These are phyloP conservation scores for Albula goreensis DNA, from an alignment of 2,113 vertebrate species.

Conservation along the genomic window DNA sequence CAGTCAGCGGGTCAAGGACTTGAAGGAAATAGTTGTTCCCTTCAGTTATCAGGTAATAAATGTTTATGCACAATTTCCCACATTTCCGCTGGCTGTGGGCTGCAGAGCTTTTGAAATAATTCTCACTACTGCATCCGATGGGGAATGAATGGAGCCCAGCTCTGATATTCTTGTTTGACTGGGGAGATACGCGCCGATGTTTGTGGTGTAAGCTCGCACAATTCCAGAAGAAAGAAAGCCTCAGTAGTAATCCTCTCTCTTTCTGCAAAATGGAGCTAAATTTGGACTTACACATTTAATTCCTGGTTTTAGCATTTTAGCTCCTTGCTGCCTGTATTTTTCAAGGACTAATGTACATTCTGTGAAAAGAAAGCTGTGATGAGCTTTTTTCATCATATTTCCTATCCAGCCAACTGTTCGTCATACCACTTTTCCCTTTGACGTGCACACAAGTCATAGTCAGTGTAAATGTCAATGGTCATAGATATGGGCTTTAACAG, in stretches of 20 bases:
- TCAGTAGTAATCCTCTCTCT: not conserved
- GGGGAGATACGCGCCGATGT: not conserved
- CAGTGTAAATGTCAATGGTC: too few species aligned
- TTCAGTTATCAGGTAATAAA: conserved; percentile 43
- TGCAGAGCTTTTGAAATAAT: not conserved
- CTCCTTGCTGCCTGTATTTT: not conserved
- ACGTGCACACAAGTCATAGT: too few species aligned
- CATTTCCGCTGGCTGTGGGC: conserved; percentile 1
- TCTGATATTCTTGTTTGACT: not conserved
- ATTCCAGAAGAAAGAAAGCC: not conserved
- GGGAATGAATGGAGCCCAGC: not conserved
- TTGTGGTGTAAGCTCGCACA: not conserved
- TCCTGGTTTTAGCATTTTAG: conserved; percentile 9
- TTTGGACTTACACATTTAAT: conserved; percentile 22
- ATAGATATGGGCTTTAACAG: too few species aligned
- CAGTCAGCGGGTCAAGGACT: conserved; percentile 77
- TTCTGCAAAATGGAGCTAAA: not conserved
- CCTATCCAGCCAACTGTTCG: not conserved
- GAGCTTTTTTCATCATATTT: not conserved
- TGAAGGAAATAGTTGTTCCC: conserved; percentile 48
- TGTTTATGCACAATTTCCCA: conserved; percentile 35
- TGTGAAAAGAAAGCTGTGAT: not conserved
- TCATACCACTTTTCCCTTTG: too few species aligned
- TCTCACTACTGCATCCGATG: not conserved
- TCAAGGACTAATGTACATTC: conserved; percentile 11